phyloP scores from a whole-genome alignment of 2,113 vertebrate species.

The Accipiter virgatus region DNA sequence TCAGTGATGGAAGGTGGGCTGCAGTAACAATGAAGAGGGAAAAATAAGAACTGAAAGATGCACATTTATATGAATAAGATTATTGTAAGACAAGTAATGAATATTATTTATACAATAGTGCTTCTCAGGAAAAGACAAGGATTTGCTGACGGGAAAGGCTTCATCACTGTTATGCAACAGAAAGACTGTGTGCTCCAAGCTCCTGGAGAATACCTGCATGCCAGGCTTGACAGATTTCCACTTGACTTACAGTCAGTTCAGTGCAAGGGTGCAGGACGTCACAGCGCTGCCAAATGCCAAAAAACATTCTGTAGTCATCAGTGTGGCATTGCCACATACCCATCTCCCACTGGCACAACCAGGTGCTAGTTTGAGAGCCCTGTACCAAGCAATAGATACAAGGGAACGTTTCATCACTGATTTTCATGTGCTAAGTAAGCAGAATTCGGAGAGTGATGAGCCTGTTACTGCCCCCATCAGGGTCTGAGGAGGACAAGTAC shows the following conservation, averaged over 20 bases:
- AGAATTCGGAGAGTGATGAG: not conserved
- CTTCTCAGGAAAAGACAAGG: not conserved
- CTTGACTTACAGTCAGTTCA: accelerated
- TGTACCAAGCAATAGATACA: not conserved
- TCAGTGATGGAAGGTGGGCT: not conserved
- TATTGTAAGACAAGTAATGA: not conserved
- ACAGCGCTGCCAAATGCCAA: accelerated
- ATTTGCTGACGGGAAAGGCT: not conserved
- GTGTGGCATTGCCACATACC: not conserved
- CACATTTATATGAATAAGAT: not conserved
- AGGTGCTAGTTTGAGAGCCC: not conserved
- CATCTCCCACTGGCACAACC: not conserved
- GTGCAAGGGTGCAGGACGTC: not conserved
- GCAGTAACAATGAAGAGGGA: not conserved
- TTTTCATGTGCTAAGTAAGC: not conserved
- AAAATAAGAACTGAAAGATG: not conserved
- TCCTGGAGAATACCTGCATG: not conserved
- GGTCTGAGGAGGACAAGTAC: not conserved
- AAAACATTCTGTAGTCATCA: not conserved
- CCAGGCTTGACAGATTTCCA: not conserved
- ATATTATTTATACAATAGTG: not conserved
- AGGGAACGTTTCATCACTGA: not conserved
- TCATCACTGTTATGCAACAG: not conserved
- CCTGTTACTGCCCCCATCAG: too few species aligned
- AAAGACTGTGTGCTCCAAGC: not conserved